Base-by-base conservation (phyloP, 2,888 invertebrate genomes). In the Ormyrus labotus region DNA sequence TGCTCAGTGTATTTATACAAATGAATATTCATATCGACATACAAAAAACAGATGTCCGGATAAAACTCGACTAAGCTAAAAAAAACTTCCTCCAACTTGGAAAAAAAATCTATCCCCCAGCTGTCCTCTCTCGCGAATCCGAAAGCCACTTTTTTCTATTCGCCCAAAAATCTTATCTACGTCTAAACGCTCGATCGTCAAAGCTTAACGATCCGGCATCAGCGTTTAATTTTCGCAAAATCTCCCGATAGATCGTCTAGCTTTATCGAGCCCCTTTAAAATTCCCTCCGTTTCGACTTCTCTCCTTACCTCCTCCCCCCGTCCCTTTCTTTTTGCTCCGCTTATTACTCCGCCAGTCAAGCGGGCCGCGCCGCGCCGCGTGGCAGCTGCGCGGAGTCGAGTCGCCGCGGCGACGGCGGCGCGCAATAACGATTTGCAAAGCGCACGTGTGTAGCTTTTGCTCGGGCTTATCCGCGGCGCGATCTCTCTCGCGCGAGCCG, bases 201-300 rank as follows among this genome's bases (percentile, higher is more conserved):
- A 53, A 50, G 19, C 19, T 50, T 55, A 64, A 64, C 63, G 55
- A 73, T 75, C 51, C 19, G 19, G 19, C 19, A 34, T 7, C 8
- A 19, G n/a, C 48, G 19, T 76, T 71, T 61, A 76, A 76, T 76
- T 68, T 68, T 68, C 69, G 61, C 55, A 47, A 76, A 76, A 76
- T 76, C 61, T 60, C 60, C 48, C 19, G 45, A 53, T 47, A 63
- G 34, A 76, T 13, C 63, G 64, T 19, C 58, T 64, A n/a, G 53
- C 61, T 60, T 71, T 72, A 78, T 78, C 60, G 58, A 47, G 13
- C 67, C 55, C 34, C 53, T 72, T 60, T 51, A 78, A 78, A 72
- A 51, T 60, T 60, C 51, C 9, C 65, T 45, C 55, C 34, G 34
- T 19, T 45, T n/a, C 6, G 13, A 10, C 13, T 68, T 7, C 64